Base-by-base conservation (phyloP, 2,113 vertebrate genomes). In the Pomatorhinus ruficollis region DNA sequence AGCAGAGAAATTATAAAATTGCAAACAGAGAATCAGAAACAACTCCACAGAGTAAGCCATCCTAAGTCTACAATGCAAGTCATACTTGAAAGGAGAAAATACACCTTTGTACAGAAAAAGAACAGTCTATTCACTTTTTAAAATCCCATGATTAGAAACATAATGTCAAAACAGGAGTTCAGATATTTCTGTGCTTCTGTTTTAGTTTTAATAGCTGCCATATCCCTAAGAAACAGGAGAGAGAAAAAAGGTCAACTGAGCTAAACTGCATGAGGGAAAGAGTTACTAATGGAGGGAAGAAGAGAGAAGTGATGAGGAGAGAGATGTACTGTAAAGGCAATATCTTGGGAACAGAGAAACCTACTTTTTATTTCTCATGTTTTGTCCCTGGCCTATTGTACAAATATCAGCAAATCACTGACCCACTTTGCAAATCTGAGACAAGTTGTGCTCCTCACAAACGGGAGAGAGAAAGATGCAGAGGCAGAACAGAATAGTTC, bases 131-230 rank as follows among this genome's bases (percentile, higher is more conserved):
- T 82, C 86, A 59, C 22, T 81, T 79, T 31, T 44, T 11, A 33
- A 89, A 79, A 87, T 84, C 83, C 37, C 31, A n/a, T 87, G n/a
- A 82, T 76, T 49, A 95, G 69, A 86, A 75, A 64, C 44, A 87
- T 2, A 11, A 71, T 72, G 56, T 94, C 77, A 76, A 65, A 95
- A 87, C 37, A 81, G 78, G 78, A 72, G 37, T 79, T 89, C 77
- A 71, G 83, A 22, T 84, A 82, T 53, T 82, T 78, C 64, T 66
- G 39, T 60, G 31, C 78, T 44, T 91, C 40, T 53, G 47, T 87
- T 97, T 87, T 65, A 64, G 31, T 52, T 89, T 83, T 91, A 94
- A 94, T 57, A 91, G 87, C 56, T 91, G 65, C 10, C 53, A 71
- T 25, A 65, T 69, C 44, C n/a, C 49, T 22, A 31, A n/a, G 88